phyloP scores from a whole-genome alignment of 2,113 vertebrate genomes.

The Aptenodytes patagonicus region DNA sequence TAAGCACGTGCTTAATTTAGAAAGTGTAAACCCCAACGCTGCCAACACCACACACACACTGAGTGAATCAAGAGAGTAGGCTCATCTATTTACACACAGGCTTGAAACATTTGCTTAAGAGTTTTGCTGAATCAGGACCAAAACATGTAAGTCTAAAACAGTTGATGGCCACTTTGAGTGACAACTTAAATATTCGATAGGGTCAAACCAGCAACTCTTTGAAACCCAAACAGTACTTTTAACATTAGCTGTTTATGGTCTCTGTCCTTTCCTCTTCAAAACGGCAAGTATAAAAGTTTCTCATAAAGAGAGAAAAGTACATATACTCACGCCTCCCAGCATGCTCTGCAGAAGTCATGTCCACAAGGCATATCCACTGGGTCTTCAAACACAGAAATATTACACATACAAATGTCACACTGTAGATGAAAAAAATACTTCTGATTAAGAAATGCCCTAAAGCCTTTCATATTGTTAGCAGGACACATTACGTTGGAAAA shows the following conservation, averaged over 20 bases:
- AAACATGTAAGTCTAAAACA: not conserved
- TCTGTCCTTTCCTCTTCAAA: not conserved
- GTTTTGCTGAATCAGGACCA: not conserved
- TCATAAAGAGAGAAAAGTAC: not conserved
- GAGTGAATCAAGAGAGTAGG: not conserved
- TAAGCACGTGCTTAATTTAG: not conserved
- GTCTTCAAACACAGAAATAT: conserved; percentile 93
- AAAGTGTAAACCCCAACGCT: not conserved
- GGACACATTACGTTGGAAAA: not conserved
- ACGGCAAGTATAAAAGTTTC: not conserved
- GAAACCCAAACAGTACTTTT: not conserved
- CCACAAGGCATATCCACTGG: conserved; percentile 96
- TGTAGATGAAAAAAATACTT: conserved; percentile 63
- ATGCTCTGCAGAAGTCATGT: conserved; percentile 95
- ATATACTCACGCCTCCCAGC: conserved; percentile 94
- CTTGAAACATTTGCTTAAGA: not conserved
- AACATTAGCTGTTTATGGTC: not conserved
- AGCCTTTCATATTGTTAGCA: not conserved
- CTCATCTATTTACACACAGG: not conserved
- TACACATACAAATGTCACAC: conserved; percentile 98
- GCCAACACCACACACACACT: not conserved
- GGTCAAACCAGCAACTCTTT: not conserved
- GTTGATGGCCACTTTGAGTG: not conserved
- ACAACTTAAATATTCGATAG: not conserved
- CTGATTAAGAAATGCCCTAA: not conserved